phyloP scores from a whole-genome alignment of 2,113 vertebrate genomes.

The Osmerus mordax region DNA sequence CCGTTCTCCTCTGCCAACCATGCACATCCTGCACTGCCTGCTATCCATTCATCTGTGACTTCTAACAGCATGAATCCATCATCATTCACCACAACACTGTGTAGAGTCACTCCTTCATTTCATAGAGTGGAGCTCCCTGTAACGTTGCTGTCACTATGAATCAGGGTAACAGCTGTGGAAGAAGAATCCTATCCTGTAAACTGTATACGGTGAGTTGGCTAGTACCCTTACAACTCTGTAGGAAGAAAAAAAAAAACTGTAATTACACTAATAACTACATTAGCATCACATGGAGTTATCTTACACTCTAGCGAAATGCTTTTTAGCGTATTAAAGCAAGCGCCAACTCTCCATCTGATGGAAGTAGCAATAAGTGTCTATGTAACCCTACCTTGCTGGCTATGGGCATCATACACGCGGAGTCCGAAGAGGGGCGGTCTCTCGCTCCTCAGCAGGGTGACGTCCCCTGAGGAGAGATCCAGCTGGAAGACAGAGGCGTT shows the following conservation, averaged over 20 bases:
- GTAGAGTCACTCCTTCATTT: constrained; percentile 37
- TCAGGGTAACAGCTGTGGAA: constrained; percentile 32
- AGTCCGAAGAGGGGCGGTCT: constrained; percentile 93
- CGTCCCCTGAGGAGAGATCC: constrained; percentile 83
- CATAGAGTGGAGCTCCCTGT: constrained; percentile 24
- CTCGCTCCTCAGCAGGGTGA: constrained; percentile 86
- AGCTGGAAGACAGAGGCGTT: constrained; percentile 96
- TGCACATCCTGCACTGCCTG: constrained; percentile 15
- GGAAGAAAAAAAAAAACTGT: neutral
- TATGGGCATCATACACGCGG: constrained; percentile 89
- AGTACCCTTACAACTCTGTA: neutral
- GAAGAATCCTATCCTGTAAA: constrained; percentile 10
- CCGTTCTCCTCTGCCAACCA: constrained; percentile 26
- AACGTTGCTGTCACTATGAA: constrained; percentile 45
- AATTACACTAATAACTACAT: no score
- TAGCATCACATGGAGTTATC: no score
- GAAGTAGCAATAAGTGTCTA: no score
- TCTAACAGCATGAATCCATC: constrained; percentile 54
- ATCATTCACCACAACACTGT: constrained; percentile 43
- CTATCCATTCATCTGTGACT: constrained; percentile 33
- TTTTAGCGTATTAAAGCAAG: neutral
- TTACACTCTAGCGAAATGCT: no score
- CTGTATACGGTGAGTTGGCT: neutral
- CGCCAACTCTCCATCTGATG: neutral
- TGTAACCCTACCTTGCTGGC: constrained; percentile 84